Base-by-base conservation (phyloP, 2,113 vertebrate species). In the Hylia prasina region DNA sequence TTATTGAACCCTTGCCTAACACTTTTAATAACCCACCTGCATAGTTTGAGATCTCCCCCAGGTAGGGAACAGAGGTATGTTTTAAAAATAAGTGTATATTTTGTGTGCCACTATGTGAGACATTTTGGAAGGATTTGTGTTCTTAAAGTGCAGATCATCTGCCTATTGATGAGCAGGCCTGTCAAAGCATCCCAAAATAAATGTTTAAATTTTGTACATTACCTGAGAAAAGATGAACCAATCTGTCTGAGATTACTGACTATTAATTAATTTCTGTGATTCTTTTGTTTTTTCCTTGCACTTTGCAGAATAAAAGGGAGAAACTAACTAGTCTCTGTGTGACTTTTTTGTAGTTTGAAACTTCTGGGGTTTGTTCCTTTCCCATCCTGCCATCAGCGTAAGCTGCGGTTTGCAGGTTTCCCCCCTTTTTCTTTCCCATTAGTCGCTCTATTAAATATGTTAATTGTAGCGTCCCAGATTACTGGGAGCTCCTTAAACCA, bases 401-500 rank as follows among this genome's bases (percentile, higher is more conserved):
- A 94, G 56, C 69, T 90, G 64, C 0, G 1, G 28, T 89, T 72
- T 50, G 24, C 53, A 90, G 51, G 60, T 87, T 89, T 93, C 31
- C 72, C 70, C 39, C 48, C 57, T 92, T 85, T 78, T 95, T 83
- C 94, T 92, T 95, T 94, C 76, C 82, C 86, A 93, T 97, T 97
- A 95, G 96, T 93, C 77, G 95, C 92, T 97, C 90, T 95, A 96
- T 96, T 97, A 97, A 97, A 94, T 95, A 96, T 96, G 94, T 96
- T 97, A 97, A 97, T 94, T 97, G 90, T 94, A 87, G 72, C 87
- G 82, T 93, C 93, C 94, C 88, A 96, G 96, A 95, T 96, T 96
- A 92, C 85, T 95, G 85, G 90, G 94, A 96, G 88, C 88, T 95
- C 85, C 90, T 96, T 95, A 97, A 96, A 97, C 95, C 92, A 96